These are phyloP conservation scores for Tragulus kanchil DNA, from an alignment of 2,113 vertebrate species.

Conservation along the genomic window DNA sequence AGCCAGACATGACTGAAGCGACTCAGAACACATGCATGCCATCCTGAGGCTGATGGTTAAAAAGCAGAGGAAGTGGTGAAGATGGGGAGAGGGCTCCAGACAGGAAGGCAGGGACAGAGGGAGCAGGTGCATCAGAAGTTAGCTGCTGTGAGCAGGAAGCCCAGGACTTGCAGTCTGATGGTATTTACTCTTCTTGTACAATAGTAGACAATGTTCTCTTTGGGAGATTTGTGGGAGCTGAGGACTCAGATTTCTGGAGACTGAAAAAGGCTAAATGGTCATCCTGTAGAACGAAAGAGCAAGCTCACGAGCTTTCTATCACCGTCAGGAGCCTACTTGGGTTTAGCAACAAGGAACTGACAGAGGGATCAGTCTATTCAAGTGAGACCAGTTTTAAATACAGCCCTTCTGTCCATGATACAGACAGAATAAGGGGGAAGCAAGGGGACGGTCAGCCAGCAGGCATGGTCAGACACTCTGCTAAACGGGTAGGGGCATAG, in stretches of 20 bases:
- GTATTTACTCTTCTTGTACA: neutral
- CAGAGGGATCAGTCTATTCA: neutral
- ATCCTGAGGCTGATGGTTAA: neutral
- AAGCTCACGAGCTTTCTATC: neutral
- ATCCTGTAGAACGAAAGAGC: neutral
- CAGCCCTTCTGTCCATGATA: neutral
- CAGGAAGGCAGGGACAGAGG: neutral
- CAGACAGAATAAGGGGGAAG: neutral
- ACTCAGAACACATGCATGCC: neutral
- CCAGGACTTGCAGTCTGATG: neutral
- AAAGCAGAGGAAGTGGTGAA: neutral
- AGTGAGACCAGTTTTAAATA: neutral
- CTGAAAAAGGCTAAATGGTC: neutral
- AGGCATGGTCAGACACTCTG: neutral
- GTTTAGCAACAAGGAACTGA: neutral
- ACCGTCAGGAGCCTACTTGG: neutral
- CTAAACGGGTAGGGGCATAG: neutral
- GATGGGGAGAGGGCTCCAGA: neutral
- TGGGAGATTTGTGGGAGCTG: neutral
- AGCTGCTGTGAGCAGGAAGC: neutral
- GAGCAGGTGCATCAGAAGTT: neutral
- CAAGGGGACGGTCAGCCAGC: neutral
- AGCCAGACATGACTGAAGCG: rapidly evolving
- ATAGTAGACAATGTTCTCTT: neutral
- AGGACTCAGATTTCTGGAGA: neutral